Evolutionary conservation across 1,140 invertebrate species (phyloP).

Genomic region (Cotesia chilonis): DNA sequence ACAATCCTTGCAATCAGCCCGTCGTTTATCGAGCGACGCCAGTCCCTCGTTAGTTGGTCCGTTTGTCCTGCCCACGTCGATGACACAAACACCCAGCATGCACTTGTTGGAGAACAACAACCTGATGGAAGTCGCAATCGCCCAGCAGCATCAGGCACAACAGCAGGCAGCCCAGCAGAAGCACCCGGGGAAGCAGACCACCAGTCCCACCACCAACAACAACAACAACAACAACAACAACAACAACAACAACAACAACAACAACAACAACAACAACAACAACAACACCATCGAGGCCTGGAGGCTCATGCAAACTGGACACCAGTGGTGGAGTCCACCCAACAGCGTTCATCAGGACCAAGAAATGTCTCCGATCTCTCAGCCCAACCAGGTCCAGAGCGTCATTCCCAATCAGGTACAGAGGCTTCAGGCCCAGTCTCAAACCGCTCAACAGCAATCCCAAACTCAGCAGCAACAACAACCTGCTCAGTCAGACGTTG

Average conservation of each 20-base stretch:
- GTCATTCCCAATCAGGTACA: conserved; percentile 50
- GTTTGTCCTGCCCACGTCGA: conserved; percentile 55
- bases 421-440: conserved; percentile 49
- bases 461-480: conserved; percentile 23
- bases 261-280: conserved; percentile 54
- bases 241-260: conserved; percentile 63
- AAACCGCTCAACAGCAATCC: conserved; percentile 21
- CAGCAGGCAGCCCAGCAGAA: conserved; percentile 50
- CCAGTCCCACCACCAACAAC: conserved; percentile 63
- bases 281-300: conserved; percentile 64
- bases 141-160: conserved; percentile 46
- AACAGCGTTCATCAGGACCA: conserved; percentile 49
- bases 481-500: conserved; percentile 52
- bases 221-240: conserved; percentile 60
- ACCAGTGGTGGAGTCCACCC: conserved; percentile 61
- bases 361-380: conserved; percentile 41
- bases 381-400: conserved; percentile 48
- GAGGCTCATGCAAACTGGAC: conserved; percentile 59
- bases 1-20: conserved; percentile 46
- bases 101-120: conserved; percentile 64
- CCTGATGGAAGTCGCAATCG: conserved; percentile 54
- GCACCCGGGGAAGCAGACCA: conserved; percentile 53
- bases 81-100: conserved; percentile 65
- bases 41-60: conserved; percentile 50
- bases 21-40: conserved; percentile 48